phyloP scores from a whole-genome alignment of 2,888 invertebrate species.

The Microctonus hyperodae region DNA sequence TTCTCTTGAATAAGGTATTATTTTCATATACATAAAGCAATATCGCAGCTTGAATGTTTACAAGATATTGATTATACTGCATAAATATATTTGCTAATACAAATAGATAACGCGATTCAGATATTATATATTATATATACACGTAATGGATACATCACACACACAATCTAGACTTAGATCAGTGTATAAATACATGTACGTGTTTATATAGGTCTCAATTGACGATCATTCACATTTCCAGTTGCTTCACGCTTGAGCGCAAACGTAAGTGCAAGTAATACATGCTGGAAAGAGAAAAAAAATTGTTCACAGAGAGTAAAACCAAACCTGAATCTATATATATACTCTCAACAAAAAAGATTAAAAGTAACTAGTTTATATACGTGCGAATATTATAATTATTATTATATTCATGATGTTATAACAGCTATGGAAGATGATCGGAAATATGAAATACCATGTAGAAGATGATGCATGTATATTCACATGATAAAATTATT shows the following conservation, averaged over 20 bases:
- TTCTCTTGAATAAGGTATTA: no score
- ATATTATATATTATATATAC: no score
- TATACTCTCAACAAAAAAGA: neutral
- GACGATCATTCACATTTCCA: constrained; percentile 36
- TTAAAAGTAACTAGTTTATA: neutral
- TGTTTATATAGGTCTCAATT: constrained; percentile 23
- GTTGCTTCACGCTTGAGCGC: constrained; percentile 41
- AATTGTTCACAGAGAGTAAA: constrained; percentile 13
- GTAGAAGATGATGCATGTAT: no score
- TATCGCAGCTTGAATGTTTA: neutral
- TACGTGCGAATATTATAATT: neutral
- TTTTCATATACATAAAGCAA: no score
- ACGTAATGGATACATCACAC: constrained; percentile 10
- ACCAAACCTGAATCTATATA: neutral
- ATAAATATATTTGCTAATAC: neutral
- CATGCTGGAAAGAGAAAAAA: constrained; percentile 25
- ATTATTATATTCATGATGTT: no score
- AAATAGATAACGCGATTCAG: constrained; percentile 6
- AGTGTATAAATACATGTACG: constrained; percentile 24
- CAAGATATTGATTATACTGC: no score
- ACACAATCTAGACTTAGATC: no score
- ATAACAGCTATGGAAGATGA: no score
- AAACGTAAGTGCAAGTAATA: constrained; percentile 41
- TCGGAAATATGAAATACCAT: no score
- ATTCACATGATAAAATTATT: no score